A percentile compares a stretch with the other conserved stretches of the same genome.
Evolutionary conservation across 2,113 vertebrate species (phyloP).

Genomic region (Lethenteron reissneri): DNA sequence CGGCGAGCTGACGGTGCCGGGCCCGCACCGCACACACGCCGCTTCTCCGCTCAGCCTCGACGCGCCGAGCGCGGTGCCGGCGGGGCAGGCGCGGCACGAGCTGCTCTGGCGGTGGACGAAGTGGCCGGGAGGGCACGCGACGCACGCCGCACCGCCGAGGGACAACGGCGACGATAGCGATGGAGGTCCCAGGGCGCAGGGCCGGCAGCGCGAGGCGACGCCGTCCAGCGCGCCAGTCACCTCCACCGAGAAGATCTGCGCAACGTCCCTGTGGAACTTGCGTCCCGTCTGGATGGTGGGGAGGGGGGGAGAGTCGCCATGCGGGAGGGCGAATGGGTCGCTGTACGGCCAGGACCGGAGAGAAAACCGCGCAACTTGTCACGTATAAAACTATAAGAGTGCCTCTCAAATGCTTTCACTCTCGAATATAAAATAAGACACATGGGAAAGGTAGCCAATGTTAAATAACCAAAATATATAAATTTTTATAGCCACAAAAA

Average conservation of each 20-base stretch:
- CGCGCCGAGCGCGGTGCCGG: conserved; percentile 33
- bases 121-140: conserved; percentile 44
- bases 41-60: conserved; percentile 32
- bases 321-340: too few relatives aligned
- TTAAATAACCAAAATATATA: too few relatives aligned
- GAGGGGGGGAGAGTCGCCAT: too few relatives aligned
- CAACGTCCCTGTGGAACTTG: conserved; percentile 40
- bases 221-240: conserved; percentile 55
- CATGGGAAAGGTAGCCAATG: too few relatives aligned
- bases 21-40: conserved; percentile 46
- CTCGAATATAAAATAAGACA: too few relatives aligned
- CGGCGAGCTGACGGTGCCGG: conserved; percentile 46
- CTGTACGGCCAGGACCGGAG: too few relatives aligned
- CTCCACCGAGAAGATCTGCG: conserved; percentile 66
- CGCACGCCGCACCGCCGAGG: conserved; percentile 28
- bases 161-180: not conserved
- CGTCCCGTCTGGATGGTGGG: conserved; percentile 25
- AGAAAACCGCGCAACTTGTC: too few relatives aligned
- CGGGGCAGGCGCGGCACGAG: conserved; percentile 36
- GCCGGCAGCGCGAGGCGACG: conserved; percentile 56
- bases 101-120: conserved; percentile 35
- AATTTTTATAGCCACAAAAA: too few relatives aligned
- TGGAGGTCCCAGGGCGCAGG: conserved; percentile 28
- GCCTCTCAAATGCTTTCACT: too few relatives aligned
- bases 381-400: too few relatives aligned